Percentiles rank a stretch among this genome's conserved stretches.
Conservation (phyloP, 2,113 vertebrate species). For the Hippoglossus stenolepis region DNA sequence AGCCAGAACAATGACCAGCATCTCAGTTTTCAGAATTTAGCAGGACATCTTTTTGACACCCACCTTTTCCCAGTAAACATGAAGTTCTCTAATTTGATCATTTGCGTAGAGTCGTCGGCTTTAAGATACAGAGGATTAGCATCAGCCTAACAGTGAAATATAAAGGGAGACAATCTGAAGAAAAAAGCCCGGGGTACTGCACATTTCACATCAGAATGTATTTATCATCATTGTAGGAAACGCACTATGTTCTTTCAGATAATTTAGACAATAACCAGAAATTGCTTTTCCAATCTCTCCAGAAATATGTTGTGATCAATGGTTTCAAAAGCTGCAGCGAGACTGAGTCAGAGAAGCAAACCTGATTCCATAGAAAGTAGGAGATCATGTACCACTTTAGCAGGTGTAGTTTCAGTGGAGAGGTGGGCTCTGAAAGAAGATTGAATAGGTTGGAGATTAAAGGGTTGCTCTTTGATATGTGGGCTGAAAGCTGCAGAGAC, state of each 20-base stretch:
- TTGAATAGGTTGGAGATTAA: neutral
- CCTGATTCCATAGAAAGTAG: neutral
- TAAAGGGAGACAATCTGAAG: neutral
- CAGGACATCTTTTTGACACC: too few species aligned
- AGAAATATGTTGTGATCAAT: neutral
- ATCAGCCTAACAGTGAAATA: neutral
- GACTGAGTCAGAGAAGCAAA: neutral
- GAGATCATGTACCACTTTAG: neutral
- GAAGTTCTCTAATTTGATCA: neutral
- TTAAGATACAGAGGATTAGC: too few species aligned
- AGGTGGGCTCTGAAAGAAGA: neutral
- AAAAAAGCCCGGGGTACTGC: neutral
- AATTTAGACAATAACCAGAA: neutral
- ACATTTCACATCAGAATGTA: neutral
- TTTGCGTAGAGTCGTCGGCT: neutral
- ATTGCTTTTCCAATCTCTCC: neutral
- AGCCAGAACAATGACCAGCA: too few species aligned
- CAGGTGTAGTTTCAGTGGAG: neutral
- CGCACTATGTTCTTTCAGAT: neutral
- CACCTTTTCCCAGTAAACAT: too few species aligned
- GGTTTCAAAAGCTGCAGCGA: neutral
- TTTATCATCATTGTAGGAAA: neutral
- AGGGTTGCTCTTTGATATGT: neutral
- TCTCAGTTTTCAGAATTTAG: too few species aligned
- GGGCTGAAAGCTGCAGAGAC: neutral